These are phyloP conservation scores for Tachina lurida DNA, from an alignment of 2,888 invertebrate genomes.

Conservation along the genomic window DNA sequence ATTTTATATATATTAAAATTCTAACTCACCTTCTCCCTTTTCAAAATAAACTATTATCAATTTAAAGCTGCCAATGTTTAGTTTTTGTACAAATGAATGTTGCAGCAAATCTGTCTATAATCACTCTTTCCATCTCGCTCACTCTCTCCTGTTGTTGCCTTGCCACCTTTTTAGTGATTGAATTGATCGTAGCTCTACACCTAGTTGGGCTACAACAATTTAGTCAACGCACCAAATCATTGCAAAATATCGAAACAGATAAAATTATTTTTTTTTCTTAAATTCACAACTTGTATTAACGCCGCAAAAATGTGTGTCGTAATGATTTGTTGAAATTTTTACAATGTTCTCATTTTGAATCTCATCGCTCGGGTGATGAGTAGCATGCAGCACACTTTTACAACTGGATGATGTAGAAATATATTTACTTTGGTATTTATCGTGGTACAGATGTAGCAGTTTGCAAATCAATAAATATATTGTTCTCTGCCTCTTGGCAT, in stretches of 20 bases:
- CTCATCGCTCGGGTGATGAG: background rate
- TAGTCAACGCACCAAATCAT: conserved; percentile 50
- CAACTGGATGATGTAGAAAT: conserved; percentile 38
- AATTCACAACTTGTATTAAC: background rate
- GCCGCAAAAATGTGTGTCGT: conserved; percentile 43
- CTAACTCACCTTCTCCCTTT: conserved; percentile 40
- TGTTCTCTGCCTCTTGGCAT: conserved; percentile 63
- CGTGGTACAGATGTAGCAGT: conserved; percentile 23
- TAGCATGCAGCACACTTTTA: conserved; percentile 15
- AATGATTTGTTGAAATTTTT: conserved; percentile 49
- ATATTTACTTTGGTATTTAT: conserved; percentile 31
- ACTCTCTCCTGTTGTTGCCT: background rate
- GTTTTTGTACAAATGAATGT: conserved; percentile 46
- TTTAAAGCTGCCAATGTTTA: conserved; percentile 67
- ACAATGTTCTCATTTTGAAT: conserved; percentile 53
- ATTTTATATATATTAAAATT: conserved; percentile 41
- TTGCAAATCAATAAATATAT: conserved; percentile 64
- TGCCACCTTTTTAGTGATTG: conserved; percentile 6
- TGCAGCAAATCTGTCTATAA: background rate
- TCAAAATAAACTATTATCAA: conserved; percentile 62
- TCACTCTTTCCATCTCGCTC: background rate
- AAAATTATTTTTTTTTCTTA: background rate
- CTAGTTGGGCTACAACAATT: conserved; percentile 48
- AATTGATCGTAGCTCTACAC: conserved; percentile 55
- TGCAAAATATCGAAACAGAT: conserved; percentile 16